phyloP scores from a whole-genome alignment of 2,113 vertebrate species.

The Delphinus delphis region DNA sequence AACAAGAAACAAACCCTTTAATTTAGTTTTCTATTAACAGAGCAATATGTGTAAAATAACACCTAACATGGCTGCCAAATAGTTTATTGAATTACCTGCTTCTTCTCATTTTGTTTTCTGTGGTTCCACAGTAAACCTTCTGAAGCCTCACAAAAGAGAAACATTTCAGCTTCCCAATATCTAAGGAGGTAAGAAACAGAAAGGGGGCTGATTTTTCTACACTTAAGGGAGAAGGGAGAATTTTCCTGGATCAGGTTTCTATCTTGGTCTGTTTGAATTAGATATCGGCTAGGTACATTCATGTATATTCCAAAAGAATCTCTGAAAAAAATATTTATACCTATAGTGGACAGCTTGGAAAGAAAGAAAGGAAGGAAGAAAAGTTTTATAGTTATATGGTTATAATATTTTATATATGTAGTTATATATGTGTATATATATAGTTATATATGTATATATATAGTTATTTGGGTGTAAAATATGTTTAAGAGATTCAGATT shows the following conservation, averaged over 20 bases:
- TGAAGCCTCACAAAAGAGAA: not conserved
- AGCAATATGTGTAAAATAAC: not conserved
- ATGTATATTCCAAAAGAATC: not conserved
- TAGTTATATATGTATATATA: not conserved
- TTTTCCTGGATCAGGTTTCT: not conserved
- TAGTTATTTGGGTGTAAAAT: not conserved
- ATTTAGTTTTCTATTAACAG: constrained; percentile 20
- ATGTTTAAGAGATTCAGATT: not conserved
- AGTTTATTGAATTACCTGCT: not conserved
- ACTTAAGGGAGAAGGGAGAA: not conserved
- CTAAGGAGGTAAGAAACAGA: not conserved
- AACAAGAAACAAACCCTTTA: not conserved
- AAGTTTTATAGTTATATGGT: not conserved
- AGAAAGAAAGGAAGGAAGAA: not conserved
- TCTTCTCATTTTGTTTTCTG: not conserved
- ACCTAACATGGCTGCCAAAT: not conserved
- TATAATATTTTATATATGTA: not conserved
- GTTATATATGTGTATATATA: not conserved
- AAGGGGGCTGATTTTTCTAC: not conserved
- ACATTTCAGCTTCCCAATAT: not conserved
- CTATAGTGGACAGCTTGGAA: not conserved
- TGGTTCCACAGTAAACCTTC: not conserved
- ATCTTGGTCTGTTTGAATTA: not conserved
- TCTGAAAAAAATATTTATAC: not conserved
- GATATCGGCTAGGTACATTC: not conserved